Evolutionary conservation across 2,888 invertebrate species (phyloP), one percentile per base, ranked within the genome.

Genomic region (Ischnura elegans): DNA sequence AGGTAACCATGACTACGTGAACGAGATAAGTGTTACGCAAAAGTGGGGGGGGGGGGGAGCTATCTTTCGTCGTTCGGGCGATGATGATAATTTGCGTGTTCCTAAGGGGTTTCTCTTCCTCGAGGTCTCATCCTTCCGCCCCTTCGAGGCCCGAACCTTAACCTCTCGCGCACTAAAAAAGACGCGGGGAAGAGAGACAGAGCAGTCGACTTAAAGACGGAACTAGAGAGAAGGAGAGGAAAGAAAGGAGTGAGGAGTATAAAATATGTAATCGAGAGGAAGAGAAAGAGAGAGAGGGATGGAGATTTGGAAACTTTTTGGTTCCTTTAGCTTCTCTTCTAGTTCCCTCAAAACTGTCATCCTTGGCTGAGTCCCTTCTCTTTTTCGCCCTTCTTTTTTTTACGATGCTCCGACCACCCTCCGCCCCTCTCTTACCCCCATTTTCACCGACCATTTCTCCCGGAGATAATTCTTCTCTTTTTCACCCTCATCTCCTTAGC

Each of bases 401-500:
- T 51, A 51, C 8, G 51, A 51, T 51, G 51, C 19, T 10, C 51
- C 51, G 51, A 5, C 51, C 13, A n/a, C 25, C n/a, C n/a, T n/a
- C n/a, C 51, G 2, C 51, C 19, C 4, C 51, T n/a, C 61, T 76
- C 29, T 36, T 36, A 29, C 76, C 19, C 51, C 51, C 76, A 76
- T 76, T 76, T 76, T 76, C 36, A 76, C 76, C 76, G 76, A 36
- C 76, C 76, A 76, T 76, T 76, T 76, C 76, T 76, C 76, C 76
- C 36, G 29, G 36, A 76, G 76, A 76, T 76, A 76, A 76, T 76
- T 76, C 76, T 76, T 76, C 76, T 76, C 76, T 76, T 76, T 61
- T 76, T 76, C 76, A 36, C 76, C 76, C 76, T 76, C 76, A 76
- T 76, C 76, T 76, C 76, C 76, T 76, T 76, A 76, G 76, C 76